Conservation (phyloP, 2,888 invertebrate genomes). For the Drosophila prostipennis region DNA sequence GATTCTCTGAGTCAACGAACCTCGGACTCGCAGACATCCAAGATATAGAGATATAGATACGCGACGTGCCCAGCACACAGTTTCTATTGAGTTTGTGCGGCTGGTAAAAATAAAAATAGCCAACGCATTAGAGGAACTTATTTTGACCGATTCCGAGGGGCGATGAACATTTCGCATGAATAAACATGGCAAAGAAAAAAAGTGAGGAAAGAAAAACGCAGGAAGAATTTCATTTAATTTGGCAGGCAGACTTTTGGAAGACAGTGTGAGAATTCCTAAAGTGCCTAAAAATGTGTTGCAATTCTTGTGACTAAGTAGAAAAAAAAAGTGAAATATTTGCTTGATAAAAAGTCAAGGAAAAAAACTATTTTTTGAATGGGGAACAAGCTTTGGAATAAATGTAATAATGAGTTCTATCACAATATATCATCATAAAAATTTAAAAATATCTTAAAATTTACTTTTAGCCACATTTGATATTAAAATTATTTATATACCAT, state of each 20-base stretch:
- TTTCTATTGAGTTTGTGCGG: constrained; percentile 20
- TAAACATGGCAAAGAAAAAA: constrained; percentile 35
- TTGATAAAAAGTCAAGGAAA: not conserved
- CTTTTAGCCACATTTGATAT: too few relatives aligned
- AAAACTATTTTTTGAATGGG: not conserved
- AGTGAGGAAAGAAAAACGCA: constrained; percentile 7
- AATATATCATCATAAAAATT: not conserved
- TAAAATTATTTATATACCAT: not conserved
- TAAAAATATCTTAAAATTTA: not conserved
- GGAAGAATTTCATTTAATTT: constrained; percentile 12
- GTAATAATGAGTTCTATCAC: not conserved
- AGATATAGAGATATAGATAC: constrained; percentile 57
- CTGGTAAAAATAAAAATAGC: constrained; percentile 55
- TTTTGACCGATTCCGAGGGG: constrained; percentile 49
- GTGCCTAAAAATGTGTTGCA: constrained; percentile 27
- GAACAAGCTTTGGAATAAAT: not conserved
- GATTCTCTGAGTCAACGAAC: constrained; percentile 68
- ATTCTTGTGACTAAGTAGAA: constrained; percentile 24
- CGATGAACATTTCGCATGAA: constrained; percentile 58
- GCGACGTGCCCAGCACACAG: constrained; percentile 59
- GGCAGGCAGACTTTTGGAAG: constrained; percentile 54
- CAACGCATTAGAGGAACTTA: constrained; percentile 66
- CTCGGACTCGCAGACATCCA: constrained; percentile 43
- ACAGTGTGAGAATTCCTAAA: constrained; percentile 23
- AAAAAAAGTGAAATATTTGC: constrained; percentile 5